Evolutionary conservation across 2,113 vertebrate species (phyloP), one percentile per base, ranked within the genome.

Genomic region (Ellobius talpinus): DNA sequence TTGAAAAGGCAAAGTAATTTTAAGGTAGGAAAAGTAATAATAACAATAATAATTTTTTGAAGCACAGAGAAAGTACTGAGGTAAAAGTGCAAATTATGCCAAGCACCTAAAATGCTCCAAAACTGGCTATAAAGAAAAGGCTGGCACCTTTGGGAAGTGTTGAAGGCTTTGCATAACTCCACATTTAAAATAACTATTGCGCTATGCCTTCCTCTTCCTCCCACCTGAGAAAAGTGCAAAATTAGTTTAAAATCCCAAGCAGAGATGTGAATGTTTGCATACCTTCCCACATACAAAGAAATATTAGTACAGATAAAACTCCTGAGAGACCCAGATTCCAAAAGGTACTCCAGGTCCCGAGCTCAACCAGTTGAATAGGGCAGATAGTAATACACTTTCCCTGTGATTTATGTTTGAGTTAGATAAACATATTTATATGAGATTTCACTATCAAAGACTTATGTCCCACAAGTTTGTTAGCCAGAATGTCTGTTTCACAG

Each of bases 121-220:
- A 87, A 26, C 77, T 85, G 96, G 77, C 96, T 87, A 70, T 61
- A 23, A 36, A 45, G 90, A 90, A 96, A 90, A 95, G 73, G 58
- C 96, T 96, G 55, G 47, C 93, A 93, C 85, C 87, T 97, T 55
- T 7, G 52, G 91, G 23, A 78, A 88, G 58, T 92, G 92, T 79
- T 17, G 91, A 97, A 92, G 86, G 70, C 72, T 96, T 94, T 95
- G 82, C 90, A 93, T 95, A 97, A 90, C 89, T 97, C 33, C 90
- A 72, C 91, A 85, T 97, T 90, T 66, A 95, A 97, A 97, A 94
- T 98, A 97, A 89, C 96, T 96, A 95, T 90, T 92, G 90, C 93
- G 87, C 50, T 55, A 77, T 91, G 94, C 70, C 58, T 76, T 81
- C 61, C 17, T 79, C 79, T 21, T 23, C 96, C 68, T 0, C 95